These are phyloP conservation scores for Lophotriccus pileatus DNA, from an alignment of 2,797 vertebrate species.

Conservation along the genomic window DNA sequence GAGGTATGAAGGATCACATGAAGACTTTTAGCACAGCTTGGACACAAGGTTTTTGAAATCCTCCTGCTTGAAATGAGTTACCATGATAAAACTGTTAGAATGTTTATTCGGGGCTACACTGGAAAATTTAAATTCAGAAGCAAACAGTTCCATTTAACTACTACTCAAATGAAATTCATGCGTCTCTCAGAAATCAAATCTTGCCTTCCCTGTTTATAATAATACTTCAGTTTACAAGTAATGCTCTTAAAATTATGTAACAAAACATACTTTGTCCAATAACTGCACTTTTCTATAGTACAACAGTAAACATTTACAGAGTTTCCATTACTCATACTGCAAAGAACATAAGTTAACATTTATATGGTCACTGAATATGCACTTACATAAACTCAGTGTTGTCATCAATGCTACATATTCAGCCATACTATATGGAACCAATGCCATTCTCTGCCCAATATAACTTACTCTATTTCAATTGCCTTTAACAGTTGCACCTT, in stretches of 20 bases:
- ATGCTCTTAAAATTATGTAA: background rate
- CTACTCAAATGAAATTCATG: background rate
- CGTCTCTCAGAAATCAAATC: background rate
- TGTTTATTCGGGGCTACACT: background rate
- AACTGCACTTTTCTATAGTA: background rate
- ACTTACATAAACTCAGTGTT: background rate
- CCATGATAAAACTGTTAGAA: background rate
- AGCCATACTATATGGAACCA: background rate
- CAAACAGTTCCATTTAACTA: background rate
- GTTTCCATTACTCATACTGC: conserved; percentile 39
- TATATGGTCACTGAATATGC: background rate
- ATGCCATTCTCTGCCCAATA: background rate
- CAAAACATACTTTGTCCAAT: background rate
- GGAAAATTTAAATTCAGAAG: background rate
- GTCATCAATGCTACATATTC: background rate
- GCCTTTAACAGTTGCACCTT: background rate
- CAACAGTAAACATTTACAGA: conserved; percentile 1
- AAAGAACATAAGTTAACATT: background rate
- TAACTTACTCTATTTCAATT: background rate
- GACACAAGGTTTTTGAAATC: background rate
- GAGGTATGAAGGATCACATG: fast-evolving
- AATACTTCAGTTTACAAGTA: background rate
- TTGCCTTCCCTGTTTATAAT: background rate
- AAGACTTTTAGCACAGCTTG: background rate
- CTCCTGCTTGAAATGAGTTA: background rate